Evolutionary conservation across 2,888 invertebrate genomes (phyloP), one percentile per base, ranked within the genome.

Genomic region (Patella ulyssiponensis): DNA sequence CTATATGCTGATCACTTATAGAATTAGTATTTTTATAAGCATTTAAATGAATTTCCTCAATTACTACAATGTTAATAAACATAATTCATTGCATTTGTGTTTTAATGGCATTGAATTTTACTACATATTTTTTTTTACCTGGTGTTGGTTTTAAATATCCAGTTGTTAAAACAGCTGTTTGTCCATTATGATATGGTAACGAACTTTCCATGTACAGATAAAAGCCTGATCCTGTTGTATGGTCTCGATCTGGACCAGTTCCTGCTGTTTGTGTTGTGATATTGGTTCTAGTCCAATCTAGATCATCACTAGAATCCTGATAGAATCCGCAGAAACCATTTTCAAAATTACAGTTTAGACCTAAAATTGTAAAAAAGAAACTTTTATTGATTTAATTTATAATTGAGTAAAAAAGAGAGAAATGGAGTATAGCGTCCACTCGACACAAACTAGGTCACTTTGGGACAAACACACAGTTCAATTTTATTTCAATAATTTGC

Each of bases 181-280:
- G 82, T 17, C 88, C 88, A 11, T 71, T 75, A 76, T 83, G 86
- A 53, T 83, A 77, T 17, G 87, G 88, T 2, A 81, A 51, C 0
- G 90, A 88, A 0, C 89, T 85, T 76, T 90, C 90, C 72, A 90
- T 89, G 83, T 88, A 90, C 33, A 90, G 76, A 78, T 90, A 90
- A 76, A 80, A 87, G n/a, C 89, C 90, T 23, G 76, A 71, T 54
- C 89, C 88, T 2, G 89, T 87, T 44, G 90, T 90, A 81, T 90
- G 90, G 79, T 90, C 90, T n/a, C 87, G 81, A 72, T 85, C 85
- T 11, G 90, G 90, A 12, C 90, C 90, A 20, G 89, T 90, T 3
- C 86, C 85, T 0, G 70, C n/a, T 4, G 87, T 85, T 23, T 85
- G 85, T 17, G 89, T 85, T 44, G 85, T 77, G 7, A 80, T 83